phyloP scores from a whole-genome alignment of 2,888 invertebrate species.

The Plagiodera versicolora region DNA sequence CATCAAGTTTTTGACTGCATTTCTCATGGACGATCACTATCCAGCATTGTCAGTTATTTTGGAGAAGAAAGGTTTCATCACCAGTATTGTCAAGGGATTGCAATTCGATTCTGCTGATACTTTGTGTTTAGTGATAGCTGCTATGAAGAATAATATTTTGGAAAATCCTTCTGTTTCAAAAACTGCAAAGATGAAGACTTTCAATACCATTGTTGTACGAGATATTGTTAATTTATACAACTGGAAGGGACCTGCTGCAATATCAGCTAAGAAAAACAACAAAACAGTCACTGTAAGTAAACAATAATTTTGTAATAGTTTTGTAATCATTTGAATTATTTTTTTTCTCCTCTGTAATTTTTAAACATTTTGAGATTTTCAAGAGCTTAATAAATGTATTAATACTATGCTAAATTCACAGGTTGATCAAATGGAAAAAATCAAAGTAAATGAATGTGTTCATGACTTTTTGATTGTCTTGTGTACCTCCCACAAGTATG shows the following conservation, averaged over 20 bases:
- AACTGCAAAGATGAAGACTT: conserved; percentile 72
- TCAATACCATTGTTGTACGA: conserved; percentile 68
- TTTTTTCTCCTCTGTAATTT: no score
- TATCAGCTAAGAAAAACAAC: conserved; percentile 54
- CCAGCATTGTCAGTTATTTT: conserved; percentile 68
- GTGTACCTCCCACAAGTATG: conserved; percentile 74
- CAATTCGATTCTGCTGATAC: conserved; percentile 68
- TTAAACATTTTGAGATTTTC: no score
- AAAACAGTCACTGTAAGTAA: conserved; percentile 38
- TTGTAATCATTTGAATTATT: no score
- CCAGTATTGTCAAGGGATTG: conserved; percentile 60
- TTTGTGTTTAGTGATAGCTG: conserved; percentile 67
- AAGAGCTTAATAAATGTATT: no score
- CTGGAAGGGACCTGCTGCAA: conserved; percentile 70
- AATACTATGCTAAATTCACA: conserved; percentile 26
- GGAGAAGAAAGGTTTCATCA: conserved; percentile 68
- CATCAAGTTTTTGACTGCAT: conserved; percentile 75
- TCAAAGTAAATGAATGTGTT: conserved; percentile 60
- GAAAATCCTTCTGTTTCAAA: conserved; percentile 69
- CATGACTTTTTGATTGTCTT: conserved; percentile 74
- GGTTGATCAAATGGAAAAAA: conserved; percentile 53
- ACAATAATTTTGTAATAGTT: no score
- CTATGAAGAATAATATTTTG: conserved; percentile 68
- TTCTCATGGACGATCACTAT: conserved; percentile 72
- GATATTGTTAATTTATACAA: conserved; percentile 70